Evolutionary conservation across 2,888 invertebrate species (phyloP), one percentile per base, ranked within the genome.

Genomic region (Oligia fasciuncula): DNA sequence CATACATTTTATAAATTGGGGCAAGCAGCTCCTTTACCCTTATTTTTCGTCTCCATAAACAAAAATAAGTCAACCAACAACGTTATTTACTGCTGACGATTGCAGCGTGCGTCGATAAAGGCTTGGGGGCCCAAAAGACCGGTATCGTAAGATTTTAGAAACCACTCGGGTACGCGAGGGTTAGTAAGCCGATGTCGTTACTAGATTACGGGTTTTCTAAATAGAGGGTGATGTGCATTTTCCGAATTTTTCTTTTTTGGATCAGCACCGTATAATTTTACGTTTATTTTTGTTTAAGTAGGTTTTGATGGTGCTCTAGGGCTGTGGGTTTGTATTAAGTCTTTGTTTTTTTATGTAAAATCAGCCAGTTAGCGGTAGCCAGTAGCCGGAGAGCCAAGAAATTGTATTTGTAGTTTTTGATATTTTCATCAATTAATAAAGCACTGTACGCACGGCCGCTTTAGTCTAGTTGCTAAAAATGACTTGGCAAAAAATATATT

Each of bases 101-200:
- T 83, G 84, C 88, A 84, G 84, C 88, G 90, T 88, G 73, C 51
- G 23, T 51, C 9, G 72, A 69, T 80, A 79, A 79, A 70, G 81
- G 86, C 85, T 85, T 67, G 19, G 79, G 87, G 89, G 87, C 76
- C 80, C 75, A 85, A 90, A 91, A 90, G 86, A 89, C 90, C 89
- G 79, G 83, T 86, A 81, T 89, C 88, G 90, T 92, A 90, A 92
- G 92, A 91, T 91, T 94, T 92, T 85, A 88, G 90, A 90, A 92
- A 92, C 89, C 91, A 87, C 90, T 89, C 86, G 65, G 84, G 75
- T 75, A 78, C 70, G 81, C 76, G 86, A 89, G 91, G 93, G 91
- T 92, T 92, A 88, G 85, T 87, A 85, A 87, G 84, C 83, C 81
- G 79, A 87, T 80, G 85, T 83, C 81, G 80, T 90, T 87, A 84